Base-by-base conservation (phyloP, 1,140 invertebrate species). In the Uloborus diversus region DNA sequence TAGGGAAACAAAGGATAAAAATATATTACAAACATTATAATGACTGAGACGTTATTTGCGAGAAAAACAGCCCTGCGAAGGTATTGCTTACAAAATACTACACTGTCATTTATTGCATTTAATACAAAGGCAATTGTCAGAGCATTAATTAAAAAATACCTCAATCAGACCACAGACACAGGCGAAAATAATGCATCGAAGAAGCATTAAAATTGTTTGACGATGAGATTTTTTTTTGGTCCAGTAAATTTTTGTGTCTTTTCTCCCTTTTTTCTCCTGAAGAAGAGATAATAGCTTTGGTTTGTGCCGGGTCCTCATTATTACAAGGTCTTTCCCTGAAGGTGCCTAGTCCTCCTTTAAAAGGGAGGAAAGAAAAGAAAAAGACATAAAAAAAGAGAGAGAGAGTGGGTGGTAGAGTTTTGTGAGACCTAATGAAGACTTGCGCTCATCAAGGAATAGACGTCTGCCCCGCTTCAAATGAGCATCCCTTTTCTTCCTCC, bases 261-360 rank as follows among this genome's bases (percentile, higher is more conserved):
- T 25, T 33, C n/a, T 51, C 20, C 33, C 42, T 42, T 42, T 65
- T 42, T 23, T 65, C 33, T 23, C 14, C 30, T 51, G 14, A 37
- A 4, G 13, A 30, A 32, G 14, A 35, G 66, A 70, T 70, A 70
- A 70, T 70, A 70, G 66, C 66, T 70, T 59, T 65, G 73, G 73
- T 78, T 78, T 78, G 73, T 66, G 73, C 73, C 57, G 47, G 53
- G 47, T 64, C 62, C 73, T 78, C 73, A 78, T 78, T 78, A 78
- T 78, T 78, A 65, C 71, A 51, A 65, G 73, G 49, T 62, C 14
- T 62, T 73, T 35, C 49, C 68, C 25, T 25, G 20, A 53, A 75
- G 57, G 33, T 75, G 30, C 42, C 37, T 75, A 65, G 61, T 66
- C 61, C 66, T 78, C 23, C 32, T 78, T 64, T 75, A 64, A 13